A percentile compares a stretch with the other conserved stretches of the same genome.
These are phyloP conservation scores for Colletes collaris DNA, from an alignment of 2,888 invertebrate species.

Conservation along the genomic window DNA sequence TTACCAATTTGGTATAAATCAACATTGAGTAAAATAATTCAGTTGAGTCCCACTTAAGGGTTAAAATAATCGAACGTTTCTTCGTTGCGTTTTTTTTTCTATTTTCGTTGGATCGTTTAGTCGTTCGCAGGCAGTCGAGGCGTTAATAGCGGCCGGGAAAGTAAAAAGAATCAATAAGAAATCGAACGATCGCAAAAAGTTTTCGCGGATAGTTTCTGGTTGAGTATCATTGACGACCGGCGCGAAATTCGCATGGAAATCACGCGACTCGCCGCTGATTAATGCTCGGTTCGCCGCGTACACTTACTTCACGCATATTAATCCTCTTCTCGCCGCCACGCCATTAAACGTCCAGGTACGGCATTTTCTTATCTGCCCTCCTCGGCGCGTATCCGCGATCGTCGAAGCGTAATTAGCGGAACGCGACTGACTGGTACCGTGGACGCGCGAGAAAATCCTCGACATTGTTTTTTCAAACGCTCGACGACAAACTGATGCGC, in stretches of 20 bases:
- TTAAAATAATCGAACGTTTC: too few relatives aligned
- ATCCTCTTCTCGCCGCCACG: constrained; percentile 69
- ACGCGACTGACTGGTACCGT: constrained; percentile 17
- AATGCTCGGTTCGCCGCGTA: constrained; percentile 67
- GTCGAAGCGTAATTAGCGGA: constrained; percentile 46
- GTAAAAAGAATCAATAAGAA: neutral
- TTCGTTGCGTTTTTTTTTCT: too few relatives aligned
- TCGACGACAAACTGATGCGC: neutral
- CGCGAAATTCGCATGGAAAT: constrained; percentile 43
- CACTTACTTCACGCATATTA: constrained; percentile 68
- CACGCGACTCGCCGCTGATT: constrained; percentile 63
- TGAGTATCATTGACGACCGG: neutral
- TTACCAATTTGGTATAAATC: too few relatives aligned
- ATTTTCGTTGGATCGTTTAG: too few relatives aligned
- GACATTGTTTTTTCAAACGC: constrained; percentile 7
- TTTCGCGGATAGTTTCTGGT: neutral
- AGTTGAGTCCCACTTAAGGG: too few relatives aligned
- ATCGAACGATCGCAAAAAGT: neutral
- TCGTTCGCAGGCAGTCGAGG: too few relatives aligned
- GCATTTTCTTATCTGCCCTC: constrained; percentile 53
- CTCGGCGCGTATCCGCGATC: constrained; percentile 18
- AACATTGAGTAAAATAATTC: too few relatives aligned
- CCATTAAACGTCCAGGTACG: constrained; percentile 64
- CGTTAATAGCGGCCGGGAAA: too few relatives aligned
- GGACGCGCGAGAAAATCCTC: constrained; percentile 1